Percentiles rank a stretch among this genome's conserved stretches.
Conservation (phyloP, 2,113 vertebrate species). For the Caranx melampygus region DNA sequence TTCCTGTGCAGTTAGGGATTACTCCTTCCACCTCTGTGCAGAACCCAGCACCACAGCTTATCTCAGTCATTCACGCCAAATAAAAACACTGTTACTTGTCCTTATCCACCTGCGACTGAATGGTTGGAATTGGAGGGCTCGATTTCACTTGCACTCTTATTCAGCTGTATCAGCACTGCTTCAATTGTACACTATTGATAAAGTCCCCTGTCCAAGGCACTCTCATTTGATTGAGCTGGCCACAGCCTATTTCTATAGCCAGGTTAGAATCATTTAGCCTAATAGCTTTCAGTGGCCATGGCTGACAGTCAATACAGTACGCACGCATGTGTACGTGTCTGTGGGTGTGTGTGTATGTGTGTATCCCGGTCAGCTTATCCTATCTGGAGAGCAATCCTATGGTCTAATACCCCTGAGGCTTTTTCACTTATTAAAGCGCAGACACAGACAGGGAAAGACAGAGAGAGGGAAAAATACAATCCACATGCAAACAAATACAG, state of each 20-base stretch:
- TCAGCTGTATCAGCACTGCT: conserved; percentile 38
- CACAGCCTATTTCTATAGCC: conserved; percentile 39
- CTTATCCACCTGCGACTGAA: conserved; percentile 29
- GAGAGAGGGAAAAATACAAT: background rate
- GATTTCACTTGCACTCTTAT: conserved; percentile 26
- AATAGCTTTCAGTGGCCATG: conserved; percentile 34
- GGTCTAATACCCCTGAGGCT: conserved; percentile 13
- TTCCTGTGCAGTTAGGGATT: background rate
- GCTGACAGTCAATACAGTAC: conserved; percentile 35
- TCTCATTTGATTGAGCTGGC: conserved; percentile 36
- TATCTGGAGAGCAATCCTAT: conserved; percentile 10
- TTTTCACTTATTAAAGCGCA: conserved; percentile 34
- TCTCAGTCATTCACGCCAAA: conserved; percentile 11
- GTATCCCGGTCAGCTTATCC: conserved; percentile 11
- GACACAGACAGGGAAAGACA: background rate
- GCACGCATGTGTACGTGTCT: conserved; percentile 13
- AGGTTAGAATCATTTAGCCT: conserved; percentile 53
- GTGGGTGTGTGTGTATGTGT: conserved; percentile 9
- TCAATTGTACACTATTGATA: conserved; percentile 35
- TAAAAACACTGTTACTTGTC: conserved; percentile 25
- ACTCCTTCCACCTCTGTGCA: background rate
- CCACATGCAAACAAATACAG: conserved; percentile 25
- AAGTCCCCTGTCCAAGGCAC: conserved; percentile 18
- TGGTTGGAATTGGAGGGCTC: conserved; percentile 9
- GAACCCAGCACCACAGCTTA: background rate